Conservation (phyloP, 2,888 invertebrate species). For the Aleiodes alternator region DNA sequence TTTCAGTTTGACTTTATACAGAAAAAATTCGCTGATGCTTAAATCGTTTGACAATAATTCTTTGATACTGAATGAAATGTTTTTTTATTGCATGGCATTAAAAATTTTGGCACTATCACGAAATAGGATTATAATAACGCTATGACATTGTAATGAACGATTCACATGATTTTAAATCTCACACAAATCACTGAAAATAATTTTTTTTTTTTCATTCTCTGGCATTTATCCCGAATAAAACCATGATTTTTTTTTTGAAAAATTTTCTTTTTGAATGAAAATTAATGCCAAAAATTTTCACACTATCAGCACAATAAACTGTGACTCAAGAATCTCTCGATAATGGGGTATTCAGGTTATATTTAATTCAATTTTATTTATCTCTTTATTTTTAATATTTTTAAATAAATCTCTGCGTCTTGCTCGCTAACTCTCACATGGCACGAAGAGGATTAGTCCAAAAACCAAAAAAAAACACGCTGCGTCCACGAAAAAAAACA, state of each 20-base stretch:
- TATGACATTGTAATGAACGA: neutral
- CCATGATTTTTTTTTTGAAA: neutral
- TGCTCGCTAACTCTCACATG: constrained; percentile 55
- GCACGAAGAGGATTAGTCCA: constrained; percentile 58
- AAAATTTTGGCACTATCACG: constrained; percentile 24
- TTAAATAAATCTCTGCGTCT: constrained; percentile 47
- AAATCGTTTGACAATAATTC: constrained; percentile 36
- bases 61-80: constrained; percentile 45
- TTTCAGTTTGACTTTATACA: constrained; percentile 4
- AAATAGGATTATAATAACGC: neutral
- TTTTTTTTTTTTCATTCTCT: constrained; percentile 39
- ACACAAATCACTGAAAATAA: neutral
- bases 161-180: constrained; percentile 34
- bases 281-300: constrained; percentile 9
- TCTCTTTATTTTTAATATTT: constrained; percentile 40
- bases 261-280: constrained; percentile 17
- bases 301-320: constrained; percentile 62
- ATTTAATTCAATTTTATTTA: constrained; percentile 48
- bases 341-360: constrained; percentile 65
- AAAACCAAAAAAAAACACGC: constrained; percentile 30
- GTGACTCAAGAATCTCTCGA: constrained; percentile 66
- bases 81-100: constrained; percentile 43
- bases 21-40: constrained; percentile 11
- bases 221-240: constrained; percentile 17
- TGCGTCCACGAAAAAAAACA: constrained; percentile 45